phyloP scores from a whole-genome alignment of 1,140 invertebrate species.

The Microplitis mediator region DNA sequence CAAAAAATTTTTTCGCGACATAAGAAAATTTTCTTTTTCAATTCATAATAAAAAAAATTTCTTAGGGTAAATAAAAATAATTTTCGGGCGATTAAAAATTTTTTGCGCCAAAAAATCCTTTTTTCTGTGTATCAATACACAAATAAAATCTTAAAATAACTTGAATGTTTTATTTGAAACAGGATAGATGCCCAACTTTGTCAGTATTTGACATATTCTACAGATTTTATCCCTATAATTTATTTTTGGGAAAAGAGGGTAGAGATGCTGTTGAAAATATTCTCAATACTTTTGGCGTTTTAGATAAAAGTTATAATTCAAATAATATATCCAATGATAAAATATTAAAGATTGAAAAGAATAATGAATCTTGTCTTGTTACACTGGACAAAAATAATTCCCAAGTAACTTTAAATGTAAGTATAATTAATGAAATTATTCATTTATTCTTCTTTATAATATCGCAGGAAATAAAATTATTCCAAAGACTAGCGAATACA shows the following conservation, averaged over 20 bases:
- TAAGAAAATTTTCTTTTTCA: no score
- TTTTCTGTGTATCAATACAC: no score
- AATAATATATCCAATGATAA: conserved; percentile 38
- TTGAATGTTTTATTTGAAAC: conserved; percentile 46
- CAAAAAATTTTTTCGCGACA: no score
- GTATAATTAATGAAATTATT: conserved; percentile 11
- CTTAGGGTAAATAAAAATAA: no score
- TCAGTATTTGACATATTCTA: conserved; percentile 72
- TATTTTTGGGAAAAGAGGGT: conserved; percentile 77
- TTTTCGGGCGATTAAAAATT: no score
- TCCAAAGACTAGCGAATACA: no score
- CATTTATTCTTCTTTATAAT: not conserved
- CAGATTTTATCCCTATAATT: conserved; percentile 82
- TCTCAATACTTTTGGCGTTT: conserved; percentile 68
- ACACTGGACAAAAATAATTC: conserved; percentile 47
- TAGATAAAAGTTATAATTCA: conserved; percentile 32
- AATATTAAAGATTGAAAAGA: conserved; percentile 46
- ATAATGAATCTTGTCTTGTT: conserved; percentile 46
- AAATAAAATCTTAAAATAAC: no score
- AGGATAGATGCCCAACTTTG: conserved; percentile 74
- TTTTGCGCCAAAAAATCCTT: no score
- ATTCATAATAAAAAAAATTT: no score
- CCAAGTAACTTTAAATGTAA: conserved; percentile 54
- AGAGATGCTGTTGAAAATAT: conserved; percentile 72
- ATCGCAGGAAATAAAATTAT: no score